These are phyloP conservation scores for Agrotis segetum DNA, from an alignment of 2,888 invertebrate species.

Conservation along the genomic window DNA sequence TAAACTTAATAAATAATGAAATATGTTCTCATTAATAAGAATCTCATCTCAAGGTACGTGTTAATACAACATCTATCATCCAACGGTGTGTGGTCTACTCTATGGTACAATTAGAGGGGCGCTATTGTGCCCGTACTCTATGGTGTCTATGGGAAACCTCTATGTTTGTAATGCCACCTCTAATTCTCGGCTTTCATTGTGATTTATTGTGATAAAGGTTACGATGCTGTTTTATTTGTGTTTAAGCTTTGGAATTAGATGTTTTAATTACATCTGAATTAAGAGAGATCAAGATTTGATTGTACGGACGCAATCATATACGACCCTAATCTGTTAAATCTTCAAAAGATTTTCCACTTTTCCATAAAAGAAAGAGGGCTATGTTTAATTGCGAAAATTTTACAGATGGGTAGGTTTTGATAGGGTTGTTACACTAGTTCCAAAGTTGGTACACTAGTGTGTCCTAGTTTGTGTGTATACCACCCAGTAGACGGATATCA, in stretches of 20 bases:
- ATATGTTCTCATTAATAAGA: conserved; percentile 58
- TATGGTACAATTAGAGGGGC: conserved; percentile 66
- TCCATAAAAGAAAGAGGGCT: too few relatives aligned
- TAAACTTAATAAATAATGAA: conserved; percentile 50
- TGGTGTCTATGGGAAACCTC: conserved; percentile 67
- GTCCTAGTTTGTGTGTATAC: neutral
- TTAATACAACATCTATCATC: conserved; percentile 72
- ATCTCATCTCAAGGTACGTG: conserved; percentile 60
- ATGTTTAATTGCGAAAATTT: too few relatives aligned
- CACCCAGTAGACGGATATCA: conserved; percentile 31
- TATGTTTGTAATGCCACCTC: conserved; percentile 63
- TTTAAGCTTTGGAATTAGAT: conserved; percentile 4
- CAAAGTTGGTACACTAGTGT: neutral
- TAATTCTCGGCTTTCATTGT: conserved; percentile 64
- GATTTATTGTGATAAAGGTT: conserved; percentile 60
- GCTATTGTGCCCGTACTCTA: conserved; percentile 61
- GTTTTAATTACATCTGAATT: conserved; percentile 45
- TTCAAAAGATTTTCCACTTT: too few relatives aligned
- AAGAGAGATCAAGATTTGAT: neutral
- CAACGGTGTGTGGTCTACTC: conserved; percentile 71
- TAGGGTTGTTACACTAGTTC: too few relatives aligned
- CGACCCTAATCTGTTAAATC: too few relatives aligned
- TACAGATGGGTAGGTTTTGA: too few relatives aligned
- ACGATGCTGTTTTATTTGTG: conserved; percentile 42
- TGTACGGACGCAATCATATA: too few relatives aligned